Percentiles rank a stretch among this genome's conserved stretches.
These are phyloP conservation scores for Rhimphoctona megacephalus DNA, from an alignment of 2,888 invertebrate species.

Conservation along the genomic window DNA sequence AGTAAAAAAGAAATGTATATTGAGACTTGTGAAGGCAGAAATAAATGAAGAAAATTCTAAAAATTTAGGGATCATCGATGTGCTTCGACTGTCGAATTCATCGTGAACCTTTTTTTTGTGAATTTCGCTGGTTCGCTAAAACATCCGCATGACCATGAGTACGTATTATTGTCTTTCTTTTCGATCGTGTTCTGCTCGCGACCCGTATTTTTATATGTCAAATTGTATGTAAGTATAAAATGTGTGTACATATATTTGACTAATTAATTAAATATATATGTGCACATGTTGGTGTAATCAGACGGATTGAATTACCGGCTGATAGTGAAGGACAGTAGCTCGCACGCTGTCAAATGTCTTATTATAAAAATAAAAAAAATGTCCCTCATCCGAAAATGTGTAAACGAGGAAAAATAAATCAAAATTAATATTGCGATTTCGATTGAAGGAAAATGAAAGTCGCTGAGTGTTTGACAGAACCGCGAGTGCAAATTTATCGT, in stretches of 20 bases:
- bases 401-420: background rate
- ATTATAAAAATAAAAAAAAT: constrained; percentile 17
- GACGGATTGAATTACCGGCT: constrained; percentile 21
- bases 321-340: background rate
- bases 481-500: background rate
- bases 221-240: constrained; percentile 6
- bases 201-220: constrained; percentile 30
- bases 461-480: background rate
- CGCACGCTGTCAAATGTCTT: constrained; percentile 12
- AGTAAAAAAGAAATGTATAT: background rate
- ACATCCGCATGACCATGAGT: constrained; percentile 28
- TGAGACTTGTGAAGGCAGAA: background rate
- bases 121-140: constrained; percentile 42
- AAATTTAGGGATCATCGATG: background rate
- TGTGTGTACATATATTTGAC: background rate
- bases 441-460: background rate
- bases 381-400: background rate
- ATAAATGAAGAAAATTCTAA: background rate
- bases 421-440: background rate
- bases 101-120: constrained; percentile 37
- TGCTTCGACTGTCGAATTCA: constrained; percentile 53
- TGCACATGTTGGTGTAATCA: constrained; percentile 32
- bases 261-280: background rate
- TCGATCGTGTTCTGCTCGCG: constrained; percentile 28
- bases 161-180: constrained; percentile 18